Conservation (phyloP, 2,797 vertebrate genomes). For the Hemitrygon akajei region DNA sequence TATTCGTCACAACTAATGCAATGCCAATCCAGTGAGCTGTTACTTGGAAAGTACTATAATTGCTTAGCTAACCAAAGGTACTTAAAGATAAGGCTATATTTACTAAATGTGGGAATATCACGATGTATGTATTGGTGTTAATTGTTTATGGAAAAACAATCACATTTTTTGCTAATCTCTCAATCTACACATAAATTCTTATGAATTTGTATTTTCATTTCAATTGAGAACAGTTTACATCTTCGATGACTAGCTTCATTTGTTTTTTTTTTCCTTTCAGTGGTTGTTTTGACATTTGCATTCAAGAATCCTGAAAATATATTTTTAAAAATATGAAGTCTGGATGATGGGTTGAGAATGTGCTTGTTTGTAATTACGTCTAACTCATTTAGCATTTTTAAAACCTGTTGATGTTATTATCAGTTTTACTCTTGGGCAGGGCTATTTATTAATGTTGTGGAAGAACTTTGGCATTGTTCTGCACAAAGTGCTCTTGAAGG, state of each 20-base stretch:
- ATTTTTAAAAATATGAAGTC: too few species aligned
- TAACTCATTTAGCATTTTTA: background rate
- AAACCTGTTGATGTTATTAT: background rate
- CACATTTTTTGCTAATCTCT: background rate
- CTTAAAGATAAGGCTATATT: background rate
- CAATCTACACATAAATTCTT: background rate
- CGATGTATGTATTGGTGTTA: background rate
- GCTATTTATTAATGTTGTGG: background rate
- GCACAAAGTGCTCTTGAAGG: background rate
- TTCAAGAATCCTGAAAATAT: background rate
- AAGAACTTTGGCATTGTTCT: background rate
- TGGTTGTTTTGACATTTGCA: background rate
- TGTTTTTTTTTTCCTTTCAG: background rate
- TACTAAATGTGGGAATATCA: background rate
- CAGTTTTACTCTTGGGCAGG: background rate
- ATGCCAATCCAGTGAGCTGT: background rate
- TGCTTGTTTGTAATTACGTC: background rate
- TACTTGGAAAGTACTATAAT: background rate
- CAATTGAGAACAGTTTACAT: background rate
- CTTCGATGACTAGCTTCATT: background rate
- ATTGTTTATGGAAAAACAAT: background rate
- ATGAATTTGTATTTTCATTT: background rate
- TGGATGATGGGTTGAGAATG: background rate
- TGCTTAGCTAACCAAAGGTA: background rate
- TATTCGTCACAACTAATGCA: background rate